phyloP scores from a whole-genome alignment of 2,888 invertebrate genomes.

The Microplitis manilae region DNA sequence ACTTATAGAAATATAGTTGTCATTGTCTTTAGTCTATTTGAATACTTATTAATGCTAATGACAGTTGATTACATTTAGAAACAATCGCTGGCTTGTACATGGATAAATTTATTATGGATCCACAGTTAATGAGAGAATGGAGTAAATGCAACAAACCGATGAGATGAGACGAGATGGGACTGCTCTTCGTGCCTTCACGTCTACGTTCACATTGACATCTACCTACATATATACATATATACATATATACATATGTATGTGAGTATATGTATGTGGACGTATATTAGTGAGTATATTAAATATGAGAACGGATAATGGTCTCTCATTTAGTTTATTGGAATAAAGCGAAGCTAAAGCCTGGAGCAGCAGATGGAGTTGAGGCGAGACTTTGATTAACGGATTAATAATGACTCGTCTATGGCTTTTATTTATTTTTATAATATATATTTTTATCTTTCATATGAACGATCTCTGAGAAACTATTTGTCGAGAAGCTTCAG shows the following conservation, averaged over 20 bases:
- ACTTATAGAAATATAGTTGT: neutral
- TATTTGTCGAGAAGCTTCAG: neutral
- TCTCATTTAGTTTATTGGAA: slow-evolving; percentile 28
- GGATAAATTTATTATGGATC: neutral
- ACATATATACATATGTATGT: neutral
- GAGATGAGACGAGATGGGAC: neutral
- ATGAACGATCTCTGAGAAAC: slow-evolving; percentile 11
- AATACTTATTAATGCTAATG: neutral
- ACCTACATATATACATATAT: neutral
- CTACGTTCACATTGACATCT: neutral
- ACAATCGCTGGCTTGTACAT: neutral
- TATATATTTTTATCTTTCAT: neutral
- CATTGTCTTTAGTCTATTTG: neutral
- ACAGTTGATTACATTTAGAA: slow-evolving; percentile 1
- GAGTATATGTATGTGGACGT: neutral
- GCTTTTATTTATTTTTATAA: slow-evolving; percentile 3
- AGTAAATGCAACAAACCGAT: neutral
- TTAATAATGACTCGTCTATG: slow-evolving; percentile 50
- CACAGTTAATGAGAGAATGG: neutral
- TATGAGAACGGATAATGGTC: neutral
- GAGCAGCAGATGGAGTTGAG: slow-evolving; percentile 39
- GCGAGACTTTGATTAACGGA: slow-evolving; percentile 52
- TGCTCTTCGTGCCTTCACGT: neutral
- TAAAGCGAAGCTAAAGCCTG: slow-evolving; percentile 43
- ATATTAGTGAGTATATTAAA: neutral